These are phyloP conservation scores for Sphaerolaimus hirsutus DNA, from an alignment of 2,888 invertebrate species.

Conservation along the genomic window DNA sequence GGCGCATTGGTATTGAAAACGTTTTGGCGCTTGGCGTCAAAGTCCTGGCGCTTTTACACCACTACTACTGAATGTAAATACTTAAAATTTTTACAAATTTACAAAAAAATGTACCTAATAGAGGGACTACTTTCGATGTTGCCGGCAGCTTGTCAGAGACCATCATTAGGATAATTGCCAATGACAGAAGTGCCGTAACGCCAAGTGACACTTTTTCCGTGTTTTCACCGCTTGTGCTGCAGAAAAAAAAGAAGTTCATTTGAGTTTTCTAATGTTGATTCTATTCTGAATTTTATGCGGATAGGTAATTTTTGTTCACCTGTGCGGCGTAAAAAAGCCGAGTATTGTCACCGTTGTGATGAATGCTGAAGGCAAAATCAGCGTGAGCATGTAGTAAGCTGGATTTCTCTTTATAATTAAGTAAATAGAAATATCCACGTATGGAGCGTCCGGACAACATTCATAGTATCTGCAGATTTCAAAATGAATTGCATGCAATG, in stretches of 20 bases:
- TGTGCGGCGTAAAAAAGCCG: slow-evolving; percentile 23
- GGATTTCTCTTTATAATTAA: slow-evolving; percentile 22
- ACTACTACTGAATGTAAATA: no score
- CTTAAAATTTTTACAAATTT: no score
- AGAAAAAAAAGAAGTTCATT: no score
- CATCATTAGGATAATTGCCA: slow-evolving; percentile 18
- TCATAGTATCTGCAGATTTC: slow-evolving; percentile 15
- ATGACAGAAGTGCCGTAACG: slow-evolving; percentile 19
- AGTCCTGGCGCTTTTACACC: no score
- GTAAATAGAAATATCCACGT: slow-evolving; percentile 20
- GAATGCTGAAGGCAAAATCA: slow-evolving; percentile 20
- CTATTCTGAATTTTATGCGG: no score
- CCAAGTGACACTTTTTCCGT: slow-evolving; percentile 21
- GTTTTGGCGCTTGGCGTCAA: no score
- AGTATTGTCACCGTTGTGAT: slow-evolving; percentile 23
- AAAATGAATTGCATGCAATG: no score
- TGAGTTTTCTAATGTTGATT: no score
- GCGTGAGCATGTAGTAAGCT: slow-evolving; percentile 20
- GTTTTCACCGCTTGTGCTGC: slow-evolving; percentile 22
- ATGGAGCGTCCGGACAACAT: slow-evolving; percentile 22
- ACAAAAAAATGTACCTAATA: slow-evolving; percentile 16
- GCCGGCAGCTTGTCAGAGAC: slow-evolving; percentile 18
- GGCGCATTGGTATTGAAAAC: no score
- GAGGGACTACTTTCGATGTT: slow-evolving; percentile 19
- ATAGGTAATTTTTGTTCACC: no score